phyloP scores from a whole-genome alignment of 2,888 invertebrate species.

The Augochlorella aurata region DNA sequence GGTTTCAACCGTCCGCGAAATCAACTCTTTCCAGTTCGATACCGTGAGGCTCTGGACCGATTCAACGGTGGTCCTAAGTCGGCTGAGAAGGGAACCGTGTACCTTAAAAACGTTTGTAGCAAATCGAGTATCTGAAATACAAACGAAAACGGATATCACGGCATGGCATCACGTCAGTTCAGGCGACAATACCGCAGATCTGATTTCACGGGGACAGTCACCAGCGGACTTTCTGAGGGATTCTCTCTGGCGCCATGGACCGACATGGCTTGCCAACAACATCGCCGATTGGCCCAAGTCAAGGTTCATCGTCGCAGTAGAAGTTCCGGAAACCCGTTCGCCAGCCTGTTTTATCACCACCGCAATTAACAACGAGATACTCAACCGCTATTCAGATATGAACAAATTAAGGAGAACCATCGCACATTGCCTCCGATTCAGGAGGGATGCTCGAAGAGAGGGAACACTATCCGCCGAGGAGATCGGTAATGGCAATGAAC shows the following conservation, averaged over 20 bases:
- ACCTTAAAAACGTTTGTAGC: background rate
- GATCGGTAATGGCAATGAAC: too few species aligned
- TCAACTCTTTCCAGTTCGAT: too few species aligned
- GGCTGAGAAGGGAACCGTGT: background rate
- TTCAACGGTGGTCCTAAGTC: constrained; percentile 7
- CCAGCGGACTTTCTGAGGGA: background rate
- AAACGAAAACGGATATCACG: background rate
- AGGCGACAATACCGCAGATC: background rate
- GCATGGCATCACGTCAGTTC: background rate
- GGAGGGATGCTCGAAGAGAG: fast-evolving
- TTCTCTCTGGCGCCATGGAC: background rate
- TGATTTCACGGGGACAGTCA: background rate
- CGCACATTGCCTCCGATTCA: background rate
- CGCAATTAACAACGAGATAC: background rate
- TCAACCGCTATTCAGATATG: background rate
- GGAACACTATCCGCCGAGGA: background rate
- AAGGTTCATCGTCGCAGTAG: fast-evolving
- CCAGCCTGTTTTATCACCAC: background rate
- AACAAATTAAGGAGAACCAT: background rate
- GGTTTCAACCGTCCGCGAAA: too few species aligned
- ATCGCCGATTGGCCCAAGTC: background rate
- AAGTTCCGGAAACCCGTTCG: fast-evolving
- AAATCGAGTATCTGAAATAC: background rate
- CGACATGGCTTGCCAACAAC: background rate
- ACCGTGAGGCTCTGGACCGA: background rate